A percentile compares a stretch with the other conserved stretches of the same genome.
These are phyloP conservation scores for Yponomeuta cagnagella DNA, from an alignment of 2,888 invertebrate genomes.

Conservation along the genomic window DNA sequence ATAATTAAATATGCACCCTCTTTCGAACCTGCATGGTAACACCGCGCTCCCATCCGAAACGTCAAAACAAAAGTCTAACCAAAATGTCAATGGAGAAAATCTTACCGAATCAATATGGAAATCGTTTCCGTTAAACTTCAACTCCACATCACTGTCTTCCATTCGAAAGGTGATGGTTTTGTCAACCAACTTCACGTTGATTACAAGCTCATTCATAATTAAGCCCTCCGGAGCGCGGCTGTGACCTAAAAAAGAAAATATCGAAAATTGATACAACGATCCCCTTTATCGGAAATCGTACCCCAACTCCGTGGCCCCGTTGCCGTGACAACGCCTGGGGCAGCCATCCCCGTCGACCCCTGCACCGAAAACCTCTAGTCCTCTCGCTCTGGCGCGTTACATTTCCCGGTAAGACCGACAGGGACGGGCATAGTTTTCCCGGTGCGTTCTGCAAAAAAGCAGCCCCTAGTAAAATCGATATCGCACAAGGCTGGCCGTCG, in stretches of 20 bases:
- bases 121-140: slow-evolving; percentile 32
- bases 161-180: slow-evolving; percentile 33
- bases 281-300: slow-evolving; percentile 62
- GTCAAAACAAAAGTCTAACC: neutral
- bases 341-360: slow-evolving; percentile 35
- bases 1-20: no score
- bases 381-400: slow-evolving; percentile 33
- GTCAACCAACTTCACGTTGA: slow-evolving; percentile 40
- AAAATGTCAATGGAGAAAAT: slow-evolving; percentile 25
- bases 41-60: no score
- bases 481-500: slow-evolving; percentile 76
- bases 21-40: no score
- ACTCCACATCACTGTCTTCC: slow-evolving; percentile 24
- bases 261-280: slow-evolving; percentile 18
- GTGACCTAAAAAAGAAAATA: slow-evolving; percentile 26
- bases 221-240: slow-evolving; percentile 27
- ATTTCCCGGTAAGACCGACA: slow-evolving; percentile 26
- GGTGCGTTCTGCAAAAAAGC: slow-evolving; percentile 41
- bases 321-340: slow-evolving; percentile 54
- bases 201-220: slow-evolving; percentile 42
- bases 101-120: slow-evolving; percentile 51
- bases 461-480: slow-evolving; percentile 71
- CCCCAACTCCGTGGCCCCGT: slow-evolving; percentile 48
- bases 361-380: slow-evolving; percentile 21
- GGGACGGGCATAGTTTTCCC: slow-evolving; percentile 31